A percentile compares a stretch with the other conserved stretches of the same genome.
phyloP scores from a whole-genome alignment of 1,140 invertebrate genomes.

The Drosophila bocki region DNA sequence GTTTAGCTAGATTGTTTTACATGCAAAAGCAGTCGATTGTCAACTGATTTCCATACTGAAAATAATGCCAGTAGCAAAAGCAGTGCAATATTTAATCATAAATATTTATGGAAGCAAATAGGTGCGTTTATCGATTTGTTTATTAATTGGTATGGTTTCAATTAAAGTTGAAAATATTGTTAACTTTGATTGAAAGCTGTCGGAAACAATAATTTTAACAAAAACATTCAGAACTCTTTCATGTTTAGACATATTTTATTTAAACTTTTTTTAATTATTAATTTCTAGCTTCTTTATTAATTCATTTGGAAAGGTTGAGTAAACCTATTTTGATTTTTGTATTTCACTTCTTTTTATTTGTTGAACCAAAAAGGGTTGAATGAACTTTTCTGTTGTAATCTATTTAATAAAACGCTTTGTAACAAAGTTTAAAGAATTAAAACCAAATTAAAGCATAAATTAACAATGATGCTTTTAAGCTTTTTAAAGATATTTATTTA shows the following conservation, averaged over 20 bases:
- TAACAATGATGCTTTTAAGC: not conserved
- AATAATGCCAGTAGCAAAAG: slow-evolving; percentile 7
- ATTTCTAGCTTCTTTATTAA: no score
- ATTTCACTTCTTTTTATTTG: not conserved
- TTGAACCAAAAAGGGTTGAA: not conserved
- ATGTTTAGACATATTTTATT: no score
- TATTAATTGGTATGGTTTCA: not conserved
- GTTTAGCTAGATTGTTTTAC: slow-evolving; percentile 6
- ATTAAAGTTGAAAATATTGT: not conserved
- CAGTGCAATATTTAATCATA: not conserved
- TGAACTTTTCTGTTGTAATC: not conserved
- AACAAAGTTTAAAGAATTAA: not conserved
- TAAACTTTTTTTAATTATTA: no score
- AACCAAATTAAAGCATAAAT: not conserved
- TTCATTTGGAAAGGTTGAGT: no score
- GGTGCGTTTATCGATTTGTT: slow-evolving; percentile 7
- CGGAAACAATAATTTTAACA: no score
- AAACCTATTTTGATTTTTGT: not conserved
- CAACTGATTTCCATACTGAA: slow-evolving; percentile 12
- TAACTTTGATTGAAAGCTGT: not conserved
- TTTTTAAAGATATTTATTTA: not conserved
- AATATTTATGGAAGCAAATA: slow-evolving; percentile 4
- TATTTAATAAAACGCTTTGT: not conserved
- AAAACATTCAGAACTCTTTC: no score
- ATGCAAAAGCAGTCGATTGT: slow-evolving; percentile 11